Base-by-base conservation (phyloP, 2,113 vertebrate species). In the Oreochromis aureus region DNA sequence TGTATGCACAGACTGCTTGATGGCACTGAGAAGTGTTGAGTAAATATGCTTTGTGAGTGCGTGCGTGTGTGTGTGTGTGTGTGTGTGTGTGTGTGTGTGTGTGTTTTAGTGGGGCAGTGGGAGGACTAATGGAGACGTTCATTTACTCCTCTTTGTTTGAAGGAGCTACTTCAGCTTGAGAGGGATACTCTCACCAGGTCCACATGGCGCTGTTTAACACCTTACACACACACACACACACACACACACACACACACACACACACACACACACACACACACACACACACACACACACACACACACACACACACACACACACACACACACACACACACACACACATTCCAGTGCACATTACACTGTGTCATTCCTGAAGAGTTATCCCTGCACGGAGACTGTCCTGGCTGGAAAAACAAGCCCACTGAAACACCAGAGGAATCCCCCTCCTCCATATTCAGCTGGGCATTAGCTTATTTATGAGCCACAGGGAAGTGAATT, bases 131-230 rank as follows among this genome's bases (percentile, higher is more conserved):
- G 96, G 96, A 97, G 98, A 98, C 95, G 96, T 97, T 95, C 93
- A 95, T 97, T 97, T 95, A 94, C 95, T 97, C 96, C 94, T 96
- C 96, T 96, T 95, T 96, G 95, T 98, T 98, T 97, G 95, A 97
- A 98, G 96, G 96, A 96, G 97, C 96, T 97, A 97, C 97, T 98
- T 96, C 94, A 96, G 89, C 93, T 95, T n/a, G 89, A 95, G 94
- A 91, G 84, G 89, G 92, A 95, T 91, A 88, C 93, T 94, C 92
- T 92, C 91, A 89, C 87, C 91, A 90, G 92, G 88, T 92, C 90
- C 95, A 96, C 94, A 95, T 95, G 95, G 95, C 80, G 89, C 93
- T 94, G 91, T 93, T 95, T 94, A 95, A 95, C 95, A 91, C 95
- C 92, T 94, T 84, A 73, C 84, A 87, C 85, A 78, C 79, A 83